A percentile compares a stretch with the other conserved stretches of the same genome.
Evolutionary conservation across 64 coral and sea anemone genomes (phyloP).

Genomic region (Dendronephthya gigantea): DNA sequence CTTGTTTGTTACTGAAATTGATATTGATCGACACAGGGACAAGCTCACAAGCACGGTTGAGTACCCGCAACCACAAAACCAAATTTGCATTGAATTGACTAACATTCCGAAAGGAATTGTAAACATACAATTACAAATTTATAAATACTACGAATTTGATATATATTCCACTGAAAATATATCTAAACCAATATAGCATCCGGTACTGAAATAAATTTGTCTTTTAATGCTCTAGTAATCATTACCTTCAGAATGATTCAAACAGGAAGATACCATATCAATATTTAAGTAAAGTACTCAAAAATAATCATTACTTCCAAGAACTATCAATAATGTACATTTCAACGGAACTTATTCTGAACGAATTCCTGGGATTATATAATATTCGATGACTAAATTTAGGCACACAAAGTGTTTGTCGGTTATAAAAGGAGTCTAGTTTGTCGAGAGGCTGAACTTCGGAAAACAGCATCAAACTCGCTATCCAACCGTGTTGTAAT

Average conservation of each 20-base stretch:
- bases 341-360: not conserved
- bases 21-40: no score
- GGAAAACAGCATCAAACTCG: not conserved
- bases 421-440: not conserved
- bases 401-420: not conserved
- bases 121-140: no score
- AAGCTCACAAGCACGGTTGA: no score
- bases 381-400: not conserved
- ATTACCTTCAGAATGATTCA: not conserved
- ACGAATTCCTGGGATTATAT: not conserved
- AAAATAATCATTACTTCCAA: not conserved
- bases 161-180: no score
- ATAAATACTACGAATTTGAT: no score
- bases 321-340: not conserved
- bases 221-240: no score
- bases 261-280: not conserved
- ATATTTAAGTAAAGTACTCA: not conserved
- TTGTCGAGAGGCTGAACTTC: not conserved
- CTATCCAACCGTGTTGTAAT: not conserved
- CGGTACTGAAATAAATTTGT: no score
- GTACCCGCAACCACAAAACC: no score
- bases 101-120: no score
- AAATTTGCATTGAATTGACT: no score
- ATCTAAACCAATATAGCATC: no score
- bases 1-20: no score